Percentiles rank a stretch among this genome's conserved stretches.
Evolutionary conservation across 2,888 invertebrate genomes (phyloP).

Genomic region (Drosophila mayaguana): DNA sequence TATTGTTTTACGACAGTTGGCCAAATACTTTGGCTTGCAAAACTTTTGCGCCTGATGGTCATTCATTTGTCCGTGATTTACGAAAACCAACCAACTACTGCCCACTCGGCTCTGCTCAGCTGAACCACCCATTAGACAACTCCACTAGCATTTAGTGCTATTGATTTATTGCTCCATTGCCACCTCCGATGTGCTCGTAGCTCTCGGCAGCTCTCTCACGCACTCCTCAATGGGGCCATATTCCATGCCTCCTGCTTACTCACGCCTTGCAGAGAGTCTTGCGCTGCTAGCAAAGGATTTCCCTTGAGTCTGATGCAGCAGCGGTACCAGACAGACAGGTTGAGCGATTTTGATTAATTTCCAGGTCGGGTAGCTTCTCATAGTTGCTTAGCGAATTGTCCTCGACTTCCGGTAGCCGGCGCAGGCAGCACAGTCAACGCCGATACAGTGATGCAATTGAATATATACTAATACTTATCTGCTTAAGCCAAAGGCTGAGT

Average conservation of each 20-base stretch:
- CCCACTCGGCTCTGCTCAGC: neutral
- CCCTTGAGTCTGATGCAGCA: constrained; percentile 77
- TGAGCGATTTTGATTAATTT: constrained; percentile 81
- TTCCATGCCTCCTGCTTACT: constrained; percentile 32
- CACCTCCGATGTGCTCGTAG: constrained; percentile 64
- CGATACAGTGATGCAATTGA: too few relatives aligned
- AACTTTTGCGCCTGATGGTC: constrained; percentile 74
- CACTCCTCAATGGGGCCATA: too few relatives aligned
- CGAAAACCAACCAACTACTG: constrained; percentile 38
- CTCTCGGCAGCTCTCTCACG: constrained; percentile 72
- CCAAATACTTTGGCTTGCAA: constrained; percentile 71
- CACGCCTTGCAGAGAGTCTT: too few relatives aligned
- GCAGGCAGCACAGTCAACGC: too few relatives aligned
- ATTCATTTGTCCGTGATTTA: constrained; percentile 79
- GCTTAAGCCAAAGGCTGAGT: constrained; percentile 65
- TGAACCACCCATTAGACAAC: constrained; percentile 25
- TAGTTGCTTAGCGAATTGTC: constrained; percentile 59
- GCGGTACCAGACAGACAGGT: constrained; percentile 79
- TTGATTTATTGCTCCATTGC: constrained; percentile 64
- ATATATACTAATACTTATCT: too few relatives aligned
- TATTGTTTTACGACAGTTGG: constrained; percentile 79
- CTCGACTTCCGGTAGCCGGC: constrained; percentile 71
- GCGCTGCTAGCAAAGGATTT: too few relatives aligned
- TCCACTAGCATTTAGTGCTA: constrained; percentile 61
- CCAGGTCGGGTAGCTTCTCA: constrained; percentile 64